These are phyloP conservation scores for Psittacus erithacus DNA, from an alignment of 2,113 vertebrate species.

Conservation along the genomic window DNA sequence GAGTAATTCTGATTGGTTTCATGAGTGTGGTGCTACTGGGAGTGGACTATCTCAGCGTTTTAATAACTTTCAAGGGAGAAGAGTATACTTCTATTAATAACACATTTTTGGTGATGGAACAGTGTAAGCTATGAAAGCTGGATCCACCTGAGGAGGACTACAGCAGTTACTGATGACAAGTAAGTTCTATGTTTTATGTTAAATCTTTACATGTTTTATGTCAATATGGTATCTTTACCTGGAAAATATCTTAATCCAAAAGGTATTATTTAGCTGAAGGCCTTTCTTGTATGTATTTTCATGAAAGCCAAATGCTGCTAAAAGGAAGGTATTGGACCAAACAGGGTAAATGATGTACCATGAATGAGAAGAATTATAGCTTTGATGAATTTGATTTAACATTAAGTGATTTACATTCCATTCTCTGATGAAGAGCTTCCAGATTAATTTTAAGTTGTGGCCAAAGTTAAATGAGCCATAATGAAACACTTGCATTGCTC, in stretches of 20 bases:
- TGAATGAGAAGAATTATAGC: not conserved
- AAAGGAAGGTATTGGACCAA: not conserved
- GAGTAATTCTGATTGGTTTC: not conserved
- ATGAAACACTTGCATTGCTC: not conserved
- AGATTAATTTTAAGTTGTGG: not conserved
- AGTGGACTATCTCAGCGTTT: not conserved
- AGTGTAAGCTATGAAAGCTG: not conserved
- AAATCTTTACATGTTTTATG: not conserved
- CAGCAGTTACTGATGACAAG: not conserved
- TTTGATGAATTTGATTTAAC: not conserved
- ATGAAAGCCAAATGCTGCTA: not conserved
- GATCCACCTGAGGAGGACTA: not conserved
- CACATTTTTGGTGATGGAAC: not conserved
- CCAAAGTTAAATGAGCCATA: not conserved
- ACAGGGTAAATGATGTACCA: not conserved
- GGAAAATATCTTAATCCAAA: not conserved
- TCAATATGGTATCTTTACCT: not conserved
- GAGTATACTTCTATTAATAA: not conserved
- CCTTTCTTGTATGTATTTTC: not conserved
- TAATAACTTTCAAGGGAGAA: not conserved
- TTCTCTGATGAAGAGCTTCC: not conserved
- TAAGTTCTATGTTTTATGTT: not conserved
- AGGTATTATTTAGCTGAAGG: not conserved
- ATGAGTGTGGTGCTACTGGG: not conserved
- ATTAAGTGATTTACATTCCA: not conserved